Percentiles rank a stretch among this genome's conserved stretches.
These are phyloP conservation scores for Arremon aurantiirostris DNA, from an alignment of 2,797 vertebrate species.

Conservation along the genomic window DNA sequence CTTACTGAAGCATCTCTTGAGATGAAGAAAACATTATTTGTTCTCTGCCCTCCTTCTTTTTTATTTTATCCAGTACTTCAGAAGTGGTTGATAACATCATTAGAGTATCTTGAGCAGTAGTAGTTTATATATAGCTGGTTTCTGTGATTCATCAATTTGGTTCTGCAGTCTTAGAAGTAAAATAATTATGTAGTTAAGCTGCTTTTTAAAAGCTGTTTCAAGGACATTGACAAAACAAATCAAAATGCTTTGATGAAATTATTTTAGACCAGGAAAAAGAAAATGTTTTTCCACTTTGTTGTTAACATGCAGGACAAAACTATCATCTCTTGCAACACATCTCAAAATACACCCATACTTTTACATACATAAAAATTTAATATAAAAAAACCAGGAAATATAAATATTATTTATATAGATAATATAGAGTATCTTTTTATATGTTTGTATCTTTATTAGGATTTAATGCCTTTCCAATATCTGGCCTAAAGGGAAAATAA, in stretches of 20 bases:
- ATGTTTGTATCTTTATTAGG: background rate
- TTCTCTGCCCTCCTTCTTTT: background rate
- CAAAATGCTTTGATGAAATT: background rate
- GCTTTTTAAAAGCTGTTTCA: constrained; percentile 4
- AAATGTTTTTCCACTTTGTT: background rate
- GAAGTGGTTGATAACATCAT: background rate
- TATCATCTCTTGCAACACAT: background rate
- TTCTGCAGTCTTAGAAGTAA: constrained; percentile 7
- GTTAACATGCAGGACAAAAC: background rate
- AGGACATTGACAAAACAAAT: background rate
- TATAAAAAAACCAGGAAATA: background rate
- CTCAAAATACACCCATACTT: background rate
- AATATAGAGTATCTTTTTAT: background rate
- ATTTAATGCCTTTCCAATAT: background rate
- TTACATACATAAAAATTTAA: background rate
- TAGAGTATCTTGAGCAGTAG: background rate
- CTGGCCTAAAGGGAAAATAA: background rate
- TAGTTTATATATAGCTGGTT: background rate
- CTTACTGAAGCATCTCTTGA: background rate
- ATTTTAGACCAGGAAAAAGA: background rate
- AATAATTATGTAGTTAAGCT: background rate
- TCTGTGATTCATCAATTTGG: background rate
- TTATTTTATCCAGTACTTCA: background rate
- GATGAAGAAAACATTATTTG: background rate
- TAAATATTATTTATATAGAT: background rate